phyloP scores from a whole-genome alignment of 2,888 invertebrate species.

The Willowsia nigromaculata region DNA sequence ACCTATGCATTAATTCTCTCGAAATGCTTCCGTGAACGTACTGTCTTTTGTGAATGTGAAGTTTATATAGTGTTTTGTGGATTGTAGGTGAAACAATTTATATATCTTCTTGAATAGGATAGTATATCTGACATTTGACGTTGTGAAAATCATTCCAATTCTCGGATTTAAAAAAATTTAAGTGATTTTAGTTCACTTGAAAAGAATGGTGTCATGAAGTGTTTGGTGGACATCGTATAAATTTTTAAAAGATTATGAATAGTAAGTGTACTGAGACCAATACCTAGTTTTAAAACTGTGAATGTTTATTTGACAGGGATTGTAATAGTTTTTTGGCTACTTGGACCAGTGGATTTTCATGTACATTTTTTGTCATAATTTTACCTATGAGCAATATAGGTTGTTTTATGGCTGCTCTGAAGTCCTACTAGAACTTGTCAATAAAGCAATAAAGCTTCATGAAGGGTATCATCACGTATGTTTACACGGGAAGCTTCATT shows the following conservation, averaged over 20 bases:
- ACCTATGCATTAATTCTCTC: constrained; percentile 44
- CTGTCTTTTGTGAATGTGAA: not conserved
- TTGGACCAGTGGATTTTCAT: not conserved
- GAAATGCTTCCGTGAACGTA: constrained; percentile 5
- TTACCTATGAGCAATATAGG: not conserved
- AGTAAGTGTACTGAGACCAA: too few species aligned
- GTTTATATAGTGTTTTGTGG: not conserved
- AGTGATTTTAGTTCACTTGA: not conserved
- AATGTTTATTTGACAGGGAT: not conserved
- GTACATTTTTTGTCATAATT: not conserved
- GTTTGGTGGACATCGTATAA: not conserved
- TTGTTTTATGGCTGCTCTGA: constrained; percentile 35
- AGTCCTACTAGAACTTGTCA: constrained; percentile 42
- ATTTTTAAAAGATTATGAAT: too few species aligned
- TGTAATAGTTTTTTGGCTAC: not conserved
- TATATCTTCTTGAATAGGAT: not conserved
- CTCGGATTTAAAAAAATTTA: not conserved
- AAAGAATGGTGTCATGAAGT: not conserved
- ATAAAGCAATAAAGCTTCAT: constrained; percentile 29
- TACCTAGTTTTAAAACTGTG: not conserved
- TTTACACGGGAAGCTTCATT: not conserved
- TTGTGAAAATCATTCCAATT: not conserved
- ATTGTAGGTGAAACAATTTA: not conserved
- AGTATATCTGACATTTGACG: constrained; percentile 5
- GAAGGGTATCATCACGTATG: not conserved